phyloP scores from a whole-genome alignment of 1,140 invertebrate species.

The Drosophila gunungcola region DNA sequence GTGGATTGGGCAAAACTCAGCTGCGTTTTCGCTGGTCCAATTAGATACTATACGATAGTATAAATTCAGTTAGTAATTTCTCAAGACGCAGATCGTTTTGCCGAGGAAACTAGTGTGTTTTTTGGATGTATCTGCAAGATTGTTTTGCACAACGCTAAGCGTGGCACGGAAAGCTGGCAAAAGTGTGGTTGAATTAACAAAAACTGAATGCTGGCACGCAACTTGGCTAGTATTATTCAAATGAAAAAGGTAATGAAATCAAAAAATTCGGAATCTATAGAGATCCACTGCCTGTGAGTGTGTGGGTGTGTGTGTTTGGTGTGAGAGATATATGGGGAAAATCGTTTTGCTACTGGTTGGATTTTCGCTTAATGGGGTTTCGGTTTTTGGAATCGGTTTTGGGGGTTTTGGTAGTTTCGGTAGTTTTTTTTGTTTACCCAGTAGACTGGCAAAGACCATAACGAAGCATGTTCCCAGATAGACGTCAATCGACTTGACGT shows the following conservation, averaged over 20 bases:
- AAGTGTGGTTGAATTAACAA: conserved; percentile 36
- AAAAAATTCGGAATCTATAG: conserved; percentile 14
- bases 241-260: conserved; percentile 42
- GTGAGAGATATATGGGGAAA: conserved; percentile 53
- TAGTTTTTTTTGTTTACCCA: conserved; percentile 89
- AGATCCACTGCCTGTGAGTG: conserved; percentile 28
- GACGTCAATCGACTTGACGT: conserved; percentile 99
- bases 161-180: conserved; percentile 64
- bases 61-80: conserved; percentile 18
- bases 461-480: conserved; percentile 99
- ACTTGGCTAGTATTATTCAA: conserved; percentile 10
- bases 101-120: conserved; percentile 22
- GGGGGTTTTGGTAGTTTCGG: conserved; percentile 55
- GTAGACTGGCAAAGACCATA: conserved; percentile 97
- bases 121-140: conserved; percentile 38
- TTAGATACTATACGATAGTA: background rate
- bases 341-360: conserved; percentile 58
- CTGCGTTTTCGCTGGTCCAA: conserved; percentile 26
- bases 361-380: conserved; percentile 33
- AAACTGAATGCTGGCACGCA: conserved; percentile 33
- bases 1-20: conserved; percentile 26
- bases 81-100: conserved; percentile 30
- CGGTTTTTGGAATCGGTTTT: conserved; percentile 47
- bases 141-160: conserved; percentile 70
- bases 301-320: conserved; percentile 42